These are phyloP conservation scores for Aegithalos caudatus DNA, from an alignment of 2,113 vertebrate species.

Conservation along the genomic window DNA sequence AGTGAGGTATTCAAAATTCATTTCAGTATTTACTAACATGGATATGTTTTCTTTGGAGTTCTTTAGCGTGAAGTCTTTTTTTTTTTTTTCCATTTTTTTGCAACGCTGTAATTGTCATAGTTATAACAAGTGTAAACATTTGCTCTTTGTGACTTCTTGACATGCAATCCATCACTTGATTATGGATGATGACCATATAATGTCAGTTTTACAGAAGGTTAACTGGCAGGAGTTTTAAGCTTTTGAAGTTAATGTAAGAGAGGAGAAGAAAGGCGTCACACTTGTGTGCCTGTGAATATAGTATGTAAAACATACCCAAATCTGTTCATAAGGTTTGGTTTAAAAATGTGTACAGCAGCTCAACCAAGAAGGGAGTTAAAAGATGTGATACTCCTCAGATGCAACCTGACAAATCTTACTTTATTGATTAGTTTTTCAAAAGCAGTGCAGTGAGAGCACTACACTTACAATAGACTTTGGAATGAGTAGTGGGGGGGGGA, in stretches of 20 bases:
- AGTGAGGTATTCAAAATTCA: background rate
- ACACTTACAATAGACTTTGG: conserved; percentile 64
- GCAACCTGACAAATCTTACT: conserved; percentile 72
- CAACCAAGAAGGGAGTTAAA: conserved; percentile 63
- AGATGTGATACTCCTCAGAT: conserved; percentile 68
- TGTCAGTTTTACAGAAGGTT: conserved; percentile 73
- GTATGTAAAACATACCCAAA: background rate
- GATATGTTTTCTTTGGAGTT: conserved; percentile 8
- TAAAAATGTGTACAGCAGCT: conserved; percentile 65
- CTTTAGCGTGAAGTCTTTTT: background rate
- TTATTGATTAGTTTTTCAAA: conserved; percentile 78
- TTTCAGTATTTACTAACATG: background rate
- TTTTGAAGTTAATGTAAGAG: conserved; percentile 66
- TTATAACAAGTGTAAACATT: conserved; percentile 55
- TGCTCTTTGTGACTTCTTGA: conserved; percentile 54
- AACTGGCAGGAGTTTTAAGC: conserved; percentile 65
- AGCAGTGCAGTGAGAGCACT: conserved; percentile 67
- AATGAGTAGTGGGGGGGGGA: background rate
- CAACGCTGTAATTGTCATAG: conserved; percentile 31
- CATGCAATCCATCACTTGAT: conserved; percentile 72
- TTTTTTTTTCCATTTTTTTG: conserved; percentile 19
- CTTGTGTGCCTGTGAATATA: conserved; percentile 33
- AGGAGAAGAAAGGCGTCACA: conserved; percentile 44
- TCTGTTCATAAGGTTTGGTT: conserved; percentile 67
- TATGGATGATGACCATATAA: conserved; percentile 69